Base-by-base conservation (phyloP, 2,113 vertebrate species). In the Atherinomorus stipes region DNA sequence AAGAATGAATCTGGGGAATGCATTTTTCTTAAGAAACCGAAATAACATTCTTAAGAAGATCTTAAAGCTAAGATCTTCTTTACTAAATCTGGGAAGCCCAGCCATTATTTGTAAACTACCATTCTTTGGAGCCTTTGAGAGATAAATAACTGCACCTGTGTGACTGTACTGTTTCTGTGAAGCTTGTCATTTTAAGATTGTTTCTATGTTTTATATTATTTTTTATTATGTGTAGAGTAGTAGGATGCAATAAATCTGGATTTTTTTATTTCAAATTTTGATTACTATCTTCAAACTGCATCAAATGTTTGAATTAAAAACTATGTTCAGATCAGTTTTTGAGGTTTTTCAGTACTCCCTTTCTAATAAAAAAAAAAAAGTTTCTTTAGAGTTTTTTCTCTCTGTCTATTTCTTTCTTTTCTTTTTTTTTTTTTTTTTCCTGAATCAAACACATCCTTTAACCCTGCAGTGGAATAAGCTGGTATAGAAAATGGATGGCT, bases 361-460 rank as follows among this genome's bases (percentile, higher is more conserved):
- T 67, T 66, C 11, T 34, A 91, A 87, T 88, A 88, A 91, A 90
- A 2, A 22, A 88, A 91, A 90, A 2, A 22, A 0, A 34, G 1
- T 64, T 40, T 50, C 23, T 76, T 64, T 57, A 52, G 12, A 19
- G 11, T 19, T 60, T 34, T 8, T 34, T 34, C 9, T 34, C 6
- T 28, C 6, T 28, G 28, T 28, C 6, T 28, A 6, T 28, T 28
- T 28, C 3, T 28, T 28, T 28, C 3, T 28, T 28, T 28, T 28
- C 6, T 28, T 28, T 4, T 28, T 28, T 28, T 34, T 34, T 34
- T 34, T 34, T 5, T 8, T 7, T 8, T 18, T 47, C 5, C 1
- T 15, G 12, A 42, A 42, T 16, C 40, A 42, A 16, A 42, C 12
- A 7, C 6, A 5, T 8, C 31, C 31, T 34, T 34, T 4, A 1